Conservation (phyloP, 2,888 invertebrate species). For the Chaetoderma sp. region DNA sequence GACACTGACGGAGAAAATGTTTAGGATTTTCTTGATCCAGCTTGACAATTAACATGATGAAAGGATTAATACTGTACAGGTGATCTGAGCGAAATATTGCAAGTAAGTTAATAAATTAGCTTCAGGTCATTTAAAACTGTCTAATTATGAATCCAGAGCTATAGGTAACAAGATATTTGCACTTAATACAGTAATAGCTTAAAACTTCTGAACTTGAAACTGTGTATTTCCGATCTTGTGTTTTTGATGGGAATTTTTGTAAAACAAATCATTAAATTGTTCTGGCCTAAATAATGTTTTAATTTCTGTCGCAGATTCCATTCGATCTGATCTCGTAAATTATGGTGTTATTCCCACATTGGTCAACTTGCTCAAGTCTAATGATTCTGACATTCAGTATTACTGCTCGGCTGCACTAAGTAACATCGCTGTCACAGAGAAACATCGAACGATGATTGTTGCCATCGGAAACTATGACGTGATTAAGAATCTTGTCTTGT, state of each 20-base stretch:
- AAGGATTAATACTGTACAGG: too few species aligned
- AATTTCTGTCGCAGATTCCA: constrained; percentile 55
- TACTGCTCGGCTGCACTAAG: constrained; percentile 60
- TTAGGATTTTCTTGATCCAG: too few species aligned
- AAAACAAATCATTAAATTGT: too few species aligned
- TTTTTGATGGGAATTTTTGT: too few species aligned
- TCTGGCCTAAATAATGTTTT: too few species aligned
- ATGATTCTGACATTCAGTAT: constrained; percentile 55
- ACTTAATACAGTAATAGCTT: not conserved
- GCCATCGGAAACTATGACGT: constrained; percentile 59
- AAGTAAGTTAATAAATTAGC: too few species aligned
- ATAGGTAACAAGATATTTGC: too few species aligned
- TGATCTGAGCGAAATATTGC: too few species aligned
- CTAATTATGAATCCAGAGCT: too few species aligned
- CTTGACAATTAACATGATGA: too few species aligned
- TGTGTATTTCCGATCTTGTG: not conserved
- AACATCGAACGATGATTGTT: constrained; percentile 58
- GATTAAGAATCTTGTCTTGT: constrained; percentile 43
- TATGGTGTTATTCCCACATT: constrained; percentile 56
- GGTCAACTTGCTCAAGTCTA: constrained; percentile 46
- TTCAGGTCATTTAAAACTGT: too few species aligned
- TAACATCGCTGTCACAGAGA: constrained; percentile 58
- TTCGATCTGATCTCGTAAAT: constrained; percentile 51
- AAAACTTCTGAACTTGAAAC: not conserved
- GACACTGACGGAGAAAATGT: too few species aligned